Base-by-base conservation (phyloP, 2,888 invertebrate species). In the Leucophora obtusa region DNA sequence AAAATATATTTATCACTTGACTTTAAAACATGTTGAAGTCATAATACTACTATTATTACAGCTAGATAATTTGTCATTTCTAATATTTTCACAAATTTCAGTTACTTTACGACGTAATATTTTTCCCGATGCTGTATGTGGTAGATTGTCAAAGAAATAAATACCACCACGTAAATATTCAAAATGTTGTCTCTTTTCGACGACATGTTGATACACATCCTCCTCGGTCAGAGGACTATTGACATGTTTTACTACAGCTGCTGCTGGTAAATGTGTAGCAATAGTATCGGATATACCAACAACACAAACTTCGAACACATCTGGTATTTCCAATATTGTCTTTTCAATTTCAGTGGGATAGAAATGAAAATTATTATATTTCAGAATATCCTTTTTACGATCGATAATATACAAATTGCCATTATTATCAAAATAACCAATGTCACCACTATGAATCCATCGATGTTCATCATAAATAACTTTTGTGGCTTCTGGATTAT, bases 371-470 rank as follows among this genome's bases (percentile, higher is more conserved):
- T 85, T 86, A 21, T 86, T 85, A 69, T 86, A 89, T 79, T 88
- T 89, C 0, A 89, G 79, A 11, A 89, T 86, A 70, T 90, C 90
- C 78, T 89, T 90, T 50, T 86, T 88, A 0, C 90, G 86, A 82
- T 87, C 90, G 5, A 85, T 85, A 24, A 89, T 82, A 72, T 84
- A 87, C 2, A 89, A 78, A 78, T 83, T 84, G 8, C 89, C 88
- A 17, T 87, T 85, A 0, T 87, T 84, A 72, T 90, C 88, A 59
- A 90, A 87, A 70, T 87, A 86, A 2, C 90, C 90, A 59, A 90
- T 24, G 70, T 90, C 90, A 3, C 90, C 90, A 0, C 88, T 87
- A 10, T 86, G 86, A 43, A 89, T 84, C 88, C 87, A 90, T 21
- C 86, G 86, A 38, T 89, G 85, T 1, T 73, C 73, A 71, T 88